Conservation (phyloP, 2,888 invertebrate species). For the Cryptosula pallasiana region DNA sequence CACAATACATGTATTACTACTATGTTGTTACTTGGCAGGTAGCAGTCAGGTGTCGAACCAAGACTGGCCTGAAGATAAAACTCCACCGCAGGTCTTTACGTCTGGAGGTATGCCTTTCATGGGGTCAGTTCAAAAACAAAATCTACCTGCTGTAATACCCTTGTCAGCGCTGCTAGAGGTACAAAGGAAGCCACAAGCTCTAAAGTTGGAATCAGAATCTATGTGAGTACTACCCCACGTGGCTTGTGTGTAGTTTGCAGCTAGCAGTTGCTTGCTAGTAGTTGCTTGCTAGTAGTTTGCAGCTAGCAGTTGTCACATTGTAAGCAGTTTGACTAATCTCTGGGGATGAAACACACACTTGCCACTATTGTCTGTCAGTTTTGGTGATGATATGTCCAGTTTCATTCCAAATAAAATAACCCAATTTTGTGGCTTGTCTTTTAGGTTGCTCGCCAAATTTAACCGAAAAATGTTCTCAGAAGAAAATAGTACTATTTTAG, state of each 20-base stretch:
- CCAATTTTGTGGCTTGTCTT: too few species aligned
- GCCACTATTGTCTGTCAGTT: too few species aligned
- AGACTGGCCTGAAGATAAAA: background rate
- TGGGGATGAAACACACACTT: too few species aligned
- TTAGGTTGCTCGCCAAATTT: background rate
- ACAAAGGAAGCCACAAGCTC: background rate
- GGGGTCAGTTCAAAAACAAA: background rate
- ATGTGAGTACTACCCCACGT: background rate
- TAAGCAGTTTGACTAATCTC: too few species aligned
- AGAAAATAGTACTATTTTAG: conserved; percentile 21
- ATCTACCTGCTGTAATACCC: conserved; percentile 1
- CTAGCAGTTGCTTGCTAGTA: too few species aligned
- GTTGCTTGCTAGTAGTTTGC: too few species aligned
- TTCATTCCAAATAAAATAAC: too few species aligned
- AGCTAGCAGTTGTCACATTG: too few species aligned
- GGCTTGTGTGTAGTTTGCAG: background rate
- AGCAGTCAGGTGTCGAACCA: background rate
- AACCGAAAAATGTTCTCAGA: conserved; percentile 12
- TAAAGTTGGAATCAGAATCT: background rate
- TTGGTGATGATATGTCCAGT: too few species aligned
- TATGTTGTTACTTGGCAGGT: background rate
- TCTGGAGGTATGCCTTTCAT: conserved; percentile 13
- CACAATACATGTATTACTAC: too few species aligned
- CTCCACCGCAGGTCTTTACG: background rate
- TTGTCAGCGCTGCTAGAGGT: background rate